These are phyloP conservation scores for Chlorodrepanis virens DNA, from an alignment of 2,113 vertebrate genomes.

Conservation along the genomic window DNA sequence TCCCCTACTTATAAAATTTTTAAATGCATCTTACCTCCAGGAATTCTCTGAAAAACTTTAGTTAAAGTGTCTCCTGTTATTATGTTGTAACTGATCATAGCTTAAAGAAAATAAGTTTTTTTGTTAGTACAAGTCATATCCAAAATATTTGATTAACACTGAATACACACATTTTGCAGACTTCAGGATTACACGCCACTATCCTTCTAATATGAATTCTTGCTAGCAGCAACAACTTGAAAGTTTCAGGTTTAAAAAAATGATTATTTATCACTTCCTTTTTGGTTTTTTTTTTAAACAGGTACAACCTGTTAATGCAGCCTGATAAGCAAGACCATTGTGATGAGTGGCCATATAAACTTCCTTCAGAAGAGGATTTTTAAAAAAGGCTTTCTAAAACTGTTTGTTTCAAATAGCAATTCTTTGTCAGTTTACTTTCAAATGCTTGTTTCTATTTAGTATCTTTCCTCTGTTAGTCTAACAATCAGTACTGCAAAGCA, in stretches of 20 bases:
- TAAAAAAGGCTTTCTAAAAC: neutral
- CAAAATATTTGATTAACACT: neutral
- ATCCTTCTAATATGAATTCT: neutral
- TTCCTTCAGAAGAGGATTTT: neutral
- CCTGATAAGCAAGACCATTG: neutral
- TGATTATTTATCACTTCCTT: fast-evolving
- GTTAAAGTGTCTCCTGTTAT: conserved; percentile 90
- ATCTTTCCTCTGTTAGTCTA: neutral
- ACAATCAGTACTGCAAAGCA: neutral
- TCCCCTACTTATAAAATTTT: neutral
- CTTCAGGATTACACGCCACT: neutral
- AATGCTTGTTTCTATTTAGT: neutral
- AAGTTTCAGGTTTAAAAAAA: neutral
- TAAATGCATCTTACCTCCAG: conserved; percentile 82
- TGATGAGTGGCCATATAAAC: neutral
- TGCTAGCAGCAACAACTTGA: neutral
- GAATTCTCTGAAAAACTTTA: conserved; percentile 92
- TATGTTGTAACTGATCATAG: conserved; percentile 98
- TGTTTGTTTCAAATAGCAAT: neutral
- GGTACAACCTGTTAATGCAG: neutral
- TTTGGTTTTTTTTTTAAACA: neutral
- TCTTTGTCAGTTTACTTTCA: neutral
- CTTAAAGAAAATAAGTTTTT: conserved; percentile 68
- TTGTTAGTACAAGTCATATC: neutral
- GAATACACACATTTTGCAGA: neutral